Conservation (phyloP, 2,113 vertebrate species). For the Pongo pygmaeus region DNA sequence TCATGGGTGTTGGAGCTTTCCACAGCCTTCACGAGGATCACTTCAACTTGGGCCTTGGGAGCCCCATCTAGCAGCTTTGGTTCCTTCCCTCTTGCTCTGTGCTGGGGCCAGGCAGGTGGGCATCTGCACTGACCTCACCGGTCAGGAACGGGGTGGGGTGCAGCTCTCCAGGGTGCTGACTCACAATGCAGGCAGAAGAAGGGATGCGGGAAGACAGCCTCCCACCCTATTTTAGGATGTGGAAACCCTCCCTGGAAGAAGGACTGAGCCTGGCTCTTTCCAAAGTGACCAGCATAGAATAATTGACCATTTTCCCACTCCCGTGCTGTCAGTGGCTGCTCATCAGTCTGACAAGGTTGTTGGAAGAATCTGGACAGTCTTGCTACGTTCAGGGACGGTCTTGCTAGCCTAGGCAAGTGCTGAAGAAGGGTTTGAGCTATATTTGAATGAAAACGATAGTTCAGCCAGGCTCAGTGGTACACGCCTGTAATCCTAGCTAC, state of each 20-base stretch:
- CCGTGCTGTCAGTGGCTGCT: not conserved
- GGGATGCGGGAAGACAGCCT: accelerated
- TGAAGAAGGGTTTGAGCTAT: not conserved
- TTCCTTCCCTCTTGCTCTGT: not conserved
- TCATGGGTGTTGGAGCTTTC: not conserved
- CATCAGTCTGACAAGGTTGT: not conserved
- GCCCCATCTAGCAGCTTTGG: not conserved
- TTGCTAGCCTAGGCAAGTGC: not conserved
- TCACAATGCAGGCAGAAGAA: not conserved
- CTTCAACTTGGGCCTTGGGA: not conserved
- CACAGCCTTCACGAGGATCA: not conserved
- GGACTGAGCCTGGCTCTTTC: not conserved
- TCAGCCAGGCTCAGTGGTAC: not conserved
- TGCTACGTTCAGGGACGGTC: not conserved
- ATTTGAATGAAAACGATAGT: not conserved
- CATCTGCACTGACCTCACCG: not conserved
- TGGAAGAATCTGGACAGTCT: not conserved
- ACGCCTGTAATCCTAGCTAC: not conserved
- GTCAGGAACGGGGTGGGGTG: not conserved
- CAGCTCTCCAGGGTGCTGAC: conserved; percentile 64
- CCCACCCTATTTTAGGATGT: not conserved
- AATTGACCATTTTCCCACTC: not conserved
- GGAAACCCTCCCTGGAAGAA: not conserved
- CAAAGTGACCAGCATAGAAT: not conserved
- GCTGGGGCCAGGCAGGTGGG: not conserved